Conservation (phyloP, 2,888 invertebrate genomes). For the Zonitis immaculata region DNA sequence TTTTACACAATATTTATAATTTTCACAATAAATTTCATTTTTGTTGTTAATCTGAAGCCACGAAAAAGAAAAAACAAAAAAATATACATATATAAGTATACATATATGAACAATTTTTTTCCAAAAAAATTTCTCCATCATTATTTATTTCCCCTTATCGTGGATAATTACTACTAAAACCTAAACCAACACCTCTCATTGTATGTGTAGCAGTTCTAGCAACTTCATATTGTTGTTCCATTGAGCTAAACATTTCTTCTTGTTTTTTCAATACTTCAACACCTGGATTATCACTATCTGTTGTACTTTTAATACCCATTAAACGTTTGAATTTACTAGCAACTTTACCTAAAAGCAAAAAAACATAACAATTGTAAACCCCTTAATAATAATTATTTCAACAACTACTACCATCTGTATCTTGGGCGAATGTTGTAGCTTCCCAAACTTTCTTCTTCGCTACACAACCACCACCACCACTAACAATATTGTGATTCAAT, state of each 20-base stretch:
- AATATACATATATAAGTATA: too few relatives aligned
- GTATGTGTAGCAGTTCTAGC: conserved; percentile 95
- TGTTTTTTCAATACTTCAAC: conserved; percentile 64
- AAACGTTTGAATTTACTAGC: conserved; percentile 93
- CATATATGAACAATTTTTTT: too few relatives aligned
- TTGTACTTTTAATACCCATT: conserved; percentile 84
- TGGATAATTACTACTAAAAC: conserved; percentile 60
- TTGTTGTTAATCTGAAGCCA: too few relatives aligned
- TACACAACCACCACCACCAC: conserved; percentile 33
- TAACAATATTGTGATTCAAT: conserved; percentile 37
- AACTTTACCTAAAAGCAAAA: conserved; percentile 55
- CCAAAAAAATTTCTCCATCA: too few relatives aligned
- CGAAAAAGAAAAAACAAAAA: too few relatives aligned
- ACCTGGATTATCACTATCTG: conserved; percentile 43
- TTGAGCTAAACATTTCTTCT: conserved; percentile 84
- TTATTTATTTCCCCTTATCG: too few relatives aligned
- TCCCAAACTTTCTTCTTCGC: conserved; percentile 63
- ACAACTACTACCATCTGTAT: conserved; percentile 67
- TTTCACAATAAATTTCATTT: too few relatives aligned
- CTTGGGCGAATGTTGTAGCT: conserved; percentile 82
- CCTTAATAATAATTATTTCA: too few relatives aligned
- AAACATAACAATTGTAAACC: too few relatives aligned
- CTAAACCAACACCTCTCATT: conserved; percentile 82
- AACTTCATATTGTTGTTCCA: conserved; percentile 96
- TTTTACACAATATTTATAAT: too few relatives aligned